Conservation (phyloP, 2,797 vertebrate genomes). For the Pangasius krempfi region DNA sequence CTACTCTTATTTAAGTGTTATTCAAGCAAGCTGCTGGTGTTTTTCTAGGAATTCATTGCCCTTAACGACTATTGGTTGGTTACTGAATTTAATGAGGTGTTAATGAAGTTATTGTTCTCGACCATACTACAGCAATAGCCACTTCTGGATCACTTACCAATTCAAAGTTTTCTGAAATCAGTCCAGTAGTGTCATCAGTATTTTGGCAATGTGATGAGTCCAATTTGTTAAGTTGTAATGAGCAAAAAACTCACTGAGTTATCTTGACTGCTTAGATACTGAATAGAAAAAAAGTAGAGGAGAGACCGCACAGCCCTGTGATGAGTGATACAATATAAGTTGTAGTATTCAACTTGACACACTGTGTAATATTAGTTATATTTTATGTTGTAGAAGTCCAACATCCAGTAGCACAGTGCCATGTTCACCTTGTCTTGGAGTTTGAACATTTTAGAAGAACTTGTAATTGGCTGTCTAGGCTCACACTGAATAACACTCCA, state of each 20-base stretch:
- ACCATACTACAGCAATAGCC: neutral
- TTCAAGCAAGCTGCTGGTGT: neutral
- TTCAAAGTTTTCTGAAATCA: neutral
- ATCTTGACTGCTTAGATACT: neutral
- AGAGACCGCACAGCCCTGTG: neutral
- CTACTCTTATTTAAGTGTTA: neutral
- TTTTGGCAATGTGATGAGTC: neutral
- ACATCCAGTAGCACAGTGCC: neutral
- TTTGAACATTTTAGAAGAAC: neutral
- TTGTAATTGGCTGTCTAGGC: neutral
- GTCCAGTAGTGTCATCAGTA: neutral
- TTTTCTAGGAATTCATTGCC: neutral
- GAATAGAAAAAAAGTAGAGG: neutral
- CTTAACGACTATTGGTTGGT: neutral
- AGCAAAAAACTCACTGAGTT: neutral
- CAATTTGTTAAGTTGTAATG: neutral
- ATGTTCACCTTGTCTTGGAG: neutral
- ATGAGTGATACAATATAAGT: neutral
- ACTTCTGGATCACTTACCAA: neutral
- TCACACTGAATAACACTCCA: neutral
- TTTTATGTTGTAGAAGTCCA: neutral
- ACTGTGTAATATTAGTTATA: neutral
- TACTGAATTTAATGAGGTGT: neutral
- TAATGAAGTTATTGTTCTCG: neutral
- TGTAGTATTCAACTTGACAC: neutral